Evolutionary conservation across 1,140 invertebrate species (phyloP).

Genomic region (Heliconius nattereri): DNA sequence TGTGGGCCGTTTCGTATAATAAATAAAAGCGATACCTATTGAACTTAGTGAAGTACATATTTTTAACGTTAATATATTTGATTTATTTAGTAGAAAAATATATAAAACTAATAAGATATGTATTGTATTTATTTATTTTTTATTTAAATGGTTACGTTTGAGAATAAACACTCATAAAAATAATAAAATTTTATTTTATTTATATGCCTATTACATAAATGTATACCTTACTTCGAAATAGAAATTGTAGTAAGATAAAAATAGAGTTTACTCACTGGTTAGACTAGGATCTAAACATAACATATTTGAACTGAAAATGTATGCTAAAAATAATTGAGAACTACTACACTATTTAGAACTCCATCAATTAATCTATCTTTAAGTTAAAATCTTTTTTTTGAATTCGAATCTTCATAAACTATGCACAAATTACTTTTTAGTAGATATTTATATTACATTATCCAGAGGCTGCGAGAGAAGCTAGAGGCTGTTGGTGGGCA

Average conservation of each 20-base stretch:
- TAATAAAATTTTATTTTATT: no score
- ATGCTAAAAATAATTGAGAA: neutral
- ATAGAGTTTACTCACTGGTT: neutral
- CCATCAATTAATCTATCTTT: neutral
- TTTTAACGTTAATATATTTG: neutral
- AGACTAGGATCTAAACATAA: neutral
- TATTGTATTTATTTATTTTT: no score
- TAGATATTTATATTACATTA: no score
- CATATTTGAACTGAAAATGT: neutral
- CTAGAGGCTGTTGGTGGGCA: no score
- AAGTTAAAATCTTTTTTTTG: no score
- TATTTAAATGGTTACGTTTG: no score
- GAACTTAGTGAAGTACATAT: neutral
- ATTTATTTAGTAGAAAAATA: no score
- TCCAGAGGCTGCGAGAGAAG: no score
- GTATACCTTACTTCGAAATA: neutral
- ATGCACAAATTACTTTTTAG: no score
- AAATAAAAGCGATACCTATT: conserved; percentile 11
- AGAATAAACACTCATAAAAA: no score
- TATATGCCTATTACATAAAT: neutral
- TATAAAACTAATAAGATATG: no score
- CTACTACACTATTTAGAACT: neutral
- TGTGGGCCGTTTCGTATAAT: neutral
- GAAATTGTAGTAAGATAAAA: neutral
- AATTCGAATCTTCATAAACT: no score